Evolutionary conservation across 2,113 vertebrate genomes (phyloP).

Genomic region (Climacteris rufus): DNA sequence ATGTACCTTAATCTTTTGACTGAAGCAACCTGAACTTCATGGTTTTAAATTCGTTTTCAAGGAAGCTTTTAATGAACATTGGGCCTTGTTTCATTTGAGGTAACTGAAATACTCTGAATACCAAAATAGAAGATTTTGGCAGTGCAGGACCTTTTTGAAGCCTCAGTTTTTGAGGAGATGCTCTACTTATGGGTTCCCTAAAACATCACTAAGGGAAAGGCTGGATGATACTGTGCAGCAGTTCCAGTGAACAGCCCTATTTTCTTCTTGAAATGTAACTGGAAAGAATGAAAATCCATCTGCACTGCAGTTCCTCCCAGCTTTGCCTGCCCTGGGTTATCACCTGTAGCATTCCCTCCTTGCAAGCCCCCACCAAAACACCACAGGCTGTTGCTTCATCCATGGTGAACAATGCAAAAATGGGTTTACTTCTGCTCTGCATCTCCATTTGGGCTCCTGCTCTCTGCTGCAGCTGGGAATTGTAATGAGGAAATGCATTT

Average conservation of each 20-base stretch:
- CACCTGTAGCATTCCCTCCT: neutral
- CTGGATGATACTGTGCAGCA: neutral
- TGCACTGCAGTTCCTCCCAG: neutral
- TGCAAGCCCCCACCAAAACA: neutral
- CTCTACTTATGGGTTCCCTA: neutral
- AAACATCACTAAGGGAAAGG: neutral
- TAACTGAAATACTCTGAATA: too few relatives aligned
- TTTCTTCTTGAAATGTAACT: neutral
- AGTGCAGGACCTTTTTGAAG: neutral
- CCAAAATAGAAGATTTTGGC: neutral
- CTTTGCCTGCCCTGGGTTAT: neutral
- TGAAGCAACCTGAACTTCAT: too few relatives aligned
- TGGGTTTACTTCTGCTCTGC: neutral
- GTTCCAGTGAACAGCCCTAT: neutral
- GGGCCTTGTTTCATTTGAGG: too few relatives aligned
- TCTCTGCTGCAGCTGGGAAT: neutral
- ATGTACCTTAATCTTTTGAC: too few relatives aligned
- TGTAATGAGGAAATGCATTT: conserved; percentile 12
- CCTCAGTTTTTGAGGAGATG: neutral
- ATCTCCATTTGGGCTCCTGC: neutral
- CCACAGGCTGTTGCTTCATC: neutral
- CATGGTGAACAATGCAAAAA: neutral
- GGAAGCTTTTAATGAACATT: too few relatives aligned
- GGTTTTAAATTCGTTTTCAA: too few relatives aligned
- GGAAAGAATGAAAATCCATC: neutral